Conservation (phyloP, 1,140 invertebrate genomes). For the Drosophila baimaii region DNA sequence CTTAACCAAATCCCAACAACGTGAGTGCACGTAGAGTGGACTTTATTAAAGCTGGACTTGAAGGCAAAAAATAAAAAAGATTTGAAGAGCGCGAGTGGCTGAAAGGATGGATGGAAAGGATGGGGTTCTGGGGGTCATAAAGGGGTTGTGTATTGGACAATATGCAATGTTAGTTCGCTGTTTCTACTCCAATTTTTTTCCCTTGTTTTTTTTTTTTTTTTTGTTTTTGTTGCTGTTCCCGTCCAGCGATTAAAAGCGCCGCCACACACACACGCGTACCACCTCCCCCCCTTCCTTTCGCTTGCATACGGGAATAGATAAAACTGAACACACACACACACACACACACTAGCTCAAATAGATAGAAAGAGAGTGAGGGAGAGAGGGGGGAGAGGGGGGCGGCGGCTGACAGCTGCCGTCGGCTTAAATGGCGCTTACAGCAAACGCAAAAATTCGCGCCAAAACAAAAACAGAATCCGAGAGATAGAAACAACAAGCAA, state of each 20-base stretch:
- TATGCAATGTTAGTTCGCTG: slow-evolving; percentile 43
- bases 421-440: slow-evolving; percentile 64
- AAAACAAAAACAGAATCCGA: slow-evolving; percentile 54
- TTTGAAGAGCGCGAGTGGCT: not conserved
- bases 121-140: slow-evolving; percentile 17
- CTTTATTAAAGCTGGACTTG: slow-evolving; percentile 24
- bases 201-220: not conserved
- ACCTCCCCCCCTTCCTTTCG: not conserved
- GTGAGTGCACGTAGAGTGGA: slow-evolving; percentile 16
- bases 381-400: not conserved
- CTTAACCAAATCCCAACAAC: slow-evolving; percentile 8
- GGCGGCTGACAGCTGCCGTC: slow-evolving; percentile 54
- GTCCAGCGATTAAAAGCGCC: slow-evolving; percentile 61
- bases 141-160: slow-evolving; percentile 39
- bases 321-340: slow-evolving; percentile 29
- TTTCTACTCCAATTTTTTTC: slow-evolving; percentile 19
- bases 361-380: not conserved
- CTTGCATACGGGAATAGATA: slow-evolving; percentile 37
- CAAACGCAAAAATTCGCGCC: slow-evolving; percentile 49
- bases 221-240: slow-evolving; percentile 20
- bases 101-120: not conserved
- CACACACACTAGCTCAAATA: not conserved
- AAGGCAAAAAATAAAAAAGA: not conserved
- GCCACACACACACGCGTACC: slow-evolving; percentile 25
- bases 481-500: slow-evolving; percentile 36